These are phyloP conservation scores for Anthopleura xanthogrammica DNA, from an alignment of 92 coral and sea anemone species.

Conservation along the genomic window DNA sequence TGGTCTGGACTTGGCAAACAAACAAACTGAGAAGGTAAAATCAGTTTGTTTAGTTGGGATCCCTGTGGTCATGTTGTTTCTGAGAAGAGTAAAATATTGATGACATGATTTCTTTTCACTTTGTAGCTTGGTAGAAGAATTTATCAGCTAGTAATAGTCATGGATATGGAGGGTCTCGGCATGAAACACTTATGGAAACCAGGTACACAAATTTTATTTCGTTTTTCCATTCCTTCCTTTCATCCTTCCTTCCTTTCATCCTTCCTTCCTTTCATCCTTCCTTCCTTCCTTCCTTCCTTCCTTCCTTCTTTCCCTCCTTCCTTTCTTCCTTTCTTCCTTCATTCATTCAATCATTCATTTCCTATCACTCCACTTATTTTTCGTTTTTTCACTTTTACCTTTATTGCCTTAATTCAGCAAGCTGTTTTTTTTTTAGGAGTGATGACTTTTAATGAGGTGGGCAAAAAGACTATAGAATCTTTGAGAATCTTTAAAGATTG, in stretches of 20 bases:
- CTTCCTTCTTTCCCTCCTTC: not conserved
- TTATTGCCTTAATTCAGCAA: not conserved
- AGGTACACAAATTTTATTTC: constrained; percentile 27
- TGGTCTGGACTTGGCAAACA: constrained; percentile 48
- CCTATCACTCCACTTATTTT: not conserved
- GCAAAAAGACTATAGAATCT: constrained; percentile 9
- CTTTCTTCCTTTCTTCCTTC: not conserved
- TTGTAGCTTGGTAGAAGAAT: constrained; percentile 44
- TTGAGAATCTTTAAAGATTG: no score
- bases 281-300: not conserved
- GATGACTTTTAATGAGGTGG: constrained; percentile 71
- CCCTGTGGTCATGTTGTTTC: not conserved
- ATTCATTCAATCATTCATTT: not conserved
- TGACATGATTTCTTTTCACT: not conserved
- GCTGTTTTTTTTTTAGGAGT: constrained; percentile 56
- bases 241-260: not conserved
- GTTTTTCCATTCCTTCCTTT: not conserved
- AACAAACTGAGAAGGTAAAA: constrained; percentile 63
- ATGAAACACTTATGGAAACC: constrained; percentile 66
- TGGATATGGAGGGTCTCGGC: constrained; percentile 69
- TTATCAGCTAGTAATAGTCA: constrained; percentile 47
- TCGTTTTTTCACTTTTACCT: not conserved
- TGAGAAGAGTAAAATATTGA: not conserved
- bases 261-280: not conserved
- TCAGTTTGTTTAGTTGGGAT: not conserved